A percentile compares a stretch with the other conserved stretches of the same genome.
Evolutionary conservation across 2,888 invertebrate genomes (phyloP).

Genomic region (Drosophila maculinotata): DNA sequence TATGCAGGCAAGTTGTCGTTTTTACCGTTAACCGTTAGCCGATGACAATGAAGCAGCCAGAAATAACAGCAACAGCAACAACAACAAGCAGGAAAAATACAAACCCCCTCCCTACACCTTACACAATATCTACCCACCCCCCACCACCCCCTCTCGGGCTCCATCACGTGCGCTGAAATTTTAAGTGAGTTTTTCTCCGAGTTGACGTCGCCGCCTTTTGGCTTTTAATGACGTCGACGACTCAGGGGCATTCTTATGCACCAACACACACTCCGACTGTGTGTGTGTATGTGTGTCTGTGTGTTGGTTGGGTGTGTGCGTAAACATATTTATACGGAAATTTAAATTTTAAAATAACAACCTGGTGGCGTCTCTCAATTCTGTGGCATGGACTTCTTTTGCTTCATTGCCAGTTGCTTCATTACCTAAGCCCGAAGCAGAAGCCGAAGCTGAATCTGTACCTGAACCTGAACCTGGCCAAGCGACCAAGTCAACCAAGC

Average conservation of each 20-base stretch:
- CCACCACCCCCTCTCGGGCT: conserved; percentile 22
- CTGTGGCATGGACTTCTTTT: conserved; percentile 27
- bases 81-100: conserved; percentile 17
- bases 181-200: conserved; percentile 75
- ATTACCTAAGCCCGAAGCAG: conserved; percentile 55
- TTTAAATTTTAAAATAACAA: conserved; percentile 81
- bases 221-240: conserved; percentile 75
- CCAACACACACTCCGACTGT: conserved; percentile 40
- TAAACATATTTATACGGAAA: conserved; percentile 76
- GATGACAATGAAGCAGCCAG: conserved; percentile 28
- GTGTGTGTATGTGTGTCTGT: conserved; percentile 14
- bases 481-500: too few species aligned
- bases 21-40: conserved; percentile 57
- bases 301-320: conserved; percentile 37
- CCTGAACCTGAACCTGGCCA: conserved; percentile 33
- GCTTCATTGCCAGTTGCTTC: conserved; percentile 67
- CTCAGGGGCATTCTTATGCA: conserved; percentile 78
- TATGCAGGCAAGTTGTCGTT: conserved; percentile 30
- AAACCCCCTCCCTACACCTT: neutral
- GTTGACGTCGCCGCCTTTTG: conserved; percentile 64
- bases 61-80: conserved; percentile 37
- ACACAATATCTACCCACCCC: conserved; percentile 9
- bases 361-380: conserved; percentile 39
- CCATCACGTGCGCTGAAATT: conserved; percentile 75
- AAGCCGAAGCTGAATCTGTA: conserved; percentile 12